Evolutionary conservation across 1,140 invertebrate species (phyloP), one percentile per base, ranked within the genome.

Genomic region (Drosophila novamexicana): DNA sequence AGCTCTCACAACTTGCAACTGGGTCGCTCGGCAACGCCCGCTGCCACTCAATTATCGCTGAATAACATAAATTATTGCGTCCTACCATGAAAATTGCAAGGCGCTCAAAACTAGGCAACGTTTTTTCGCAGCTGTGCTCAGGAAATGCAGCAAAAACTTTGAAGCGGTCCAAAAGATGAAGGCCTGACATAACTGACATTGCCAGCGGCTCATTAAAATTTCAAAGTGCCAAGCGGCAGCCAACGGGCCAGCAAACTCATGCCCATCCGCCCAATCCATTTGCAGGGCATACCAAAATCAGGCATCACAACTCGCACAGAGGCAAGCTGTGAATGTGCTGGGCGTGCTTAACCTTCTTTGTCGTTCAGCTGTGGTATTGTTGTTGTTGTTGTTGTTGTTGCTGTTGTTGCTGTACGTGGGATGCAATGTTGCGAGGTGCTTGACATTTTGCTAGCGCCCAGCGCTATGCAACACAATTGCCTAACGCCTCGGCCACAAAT

Each of bases 261-360:
- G 32, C n/a, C 40, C 12, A n/a, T 42, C 29, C 47, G 40, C 54
- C 54, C 42, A 68, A 58, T 49, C 32, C 56, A 34, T 53, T 61
- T 50, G 12, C 39, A 29, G 29, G 52, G 36, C 73, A 71, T 61
- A 32, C 49, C 67, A 57, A 50, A 56, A 63, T 54, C 57, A 40
- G 57, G 10, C 22, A 10, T 16, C 12, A 6, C n/a, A 45, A 44
- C 8, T 47, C 14, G 18, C 14, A 44, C 36, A 16, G 49, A n/a
- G 14, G 14, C 10, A 32, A 50, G 22, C 5, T 50, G 37, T n/a
- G 32, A 34, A 18, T 29, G 18, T 91, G 81, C 81, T 80, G 82
- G 73, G 70, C 69, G 59, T 90, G 77, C 89, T 91, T 91, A 91
- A 91, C 85, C 90, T 90, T 83, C 80, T 91, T 91, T 73, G 73